phyloP scores from a whole-genome alignment of 2,113 vertebrate species.

The Sceloporus undulatus region DNA sequence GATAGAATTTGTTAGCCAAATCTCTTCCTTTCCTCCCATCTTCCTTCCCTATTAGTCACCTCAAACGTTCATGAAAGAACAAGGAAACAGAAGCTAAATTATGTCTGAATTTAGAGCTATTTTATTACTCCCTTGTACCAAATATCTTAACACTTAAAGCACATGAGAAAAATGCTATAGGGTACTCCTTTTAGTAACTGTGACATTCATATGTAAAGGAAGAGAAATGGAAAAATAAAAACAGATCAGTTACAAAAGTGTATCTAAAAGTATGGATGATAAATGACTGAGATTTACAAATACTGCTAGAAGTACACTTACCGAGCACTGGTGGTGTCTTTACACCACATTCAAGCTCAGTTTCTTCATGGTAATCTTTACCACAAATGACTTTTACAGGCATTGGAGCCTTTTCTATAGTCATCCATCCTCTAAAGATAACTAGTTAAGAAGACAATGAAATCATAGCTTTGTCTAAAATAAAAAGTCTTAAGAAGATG shows the following conservation, averaged over 20 bases:
- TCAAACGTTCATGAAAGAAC: constrained; percentile 41
- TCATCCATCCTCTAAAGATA: constrained; percentile 36
- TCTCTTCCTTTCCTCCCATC: constrained; percentile 24
- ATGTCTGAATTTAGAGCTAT: constrained; percentile 38
- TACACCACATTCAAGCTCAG: neutral
- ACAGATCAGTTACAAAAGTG: constrained; percentile 48
- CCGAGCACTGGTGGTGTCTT: constrained; percentile 29
- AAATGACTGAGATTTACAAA: constrained; percentile 47
- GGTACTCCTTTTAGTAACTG: neutral
- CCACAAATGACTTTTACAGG: constrained; percentile 24
- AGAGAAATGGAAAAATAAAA: constrained; percentile 44
- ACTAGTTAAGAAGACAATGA: constrained; percentile 1
- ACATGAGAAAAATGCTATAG: constrained; percentile 19
- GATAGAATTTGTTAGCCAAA: constrained; percentile 51
- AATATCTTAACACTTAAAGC: constrained; percentile 30
- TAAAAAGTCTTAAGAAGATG: neutral
- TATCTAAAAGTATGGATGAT: constrained; percentile 31
- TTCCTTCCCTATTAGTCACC: constrained; percentile 36
- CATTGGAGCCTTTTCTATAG: constrained; percentile 31
- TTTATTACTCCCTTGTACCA: constrained; percentile 25
- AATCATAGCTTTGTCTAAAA: neutral
- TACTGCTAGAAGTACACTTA: constrained; percentile 42
- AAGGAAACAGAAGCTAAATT: constrained; percentile 51
- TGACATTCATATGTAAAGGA: constrained; percentile 15
- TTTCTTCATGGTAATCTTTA: constrained; percentile 46